phyloP scores from a whole-genome alignment of 2,888 invertebrate genomes.

The Ditula angustiorana region DNA sequence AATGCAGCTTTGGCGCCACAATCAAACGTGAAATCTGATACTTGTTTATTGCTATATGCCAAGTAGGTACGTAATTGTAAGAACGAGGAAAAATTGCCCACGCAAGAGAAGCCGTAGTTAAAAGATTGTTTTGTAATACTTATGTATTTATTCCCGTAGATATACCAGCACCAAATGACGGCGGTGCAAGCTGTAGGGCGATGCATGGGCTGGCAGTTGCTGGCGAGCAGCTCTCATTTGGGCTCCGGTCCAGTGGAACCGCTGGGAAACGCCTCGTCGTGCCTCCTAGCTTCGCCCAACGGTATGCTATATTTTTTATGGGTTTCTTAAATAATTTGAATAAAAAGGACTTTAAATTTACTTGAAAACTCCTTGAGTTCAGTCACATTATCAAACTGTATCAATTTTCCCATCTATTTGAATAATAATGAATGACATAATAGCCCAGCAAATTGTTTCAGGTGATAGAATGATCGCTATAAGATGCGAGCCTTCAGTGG shows the following conservation, averaged over 20 bases:
- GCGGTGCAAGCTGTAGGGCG: slow-evolving; percentile 96
- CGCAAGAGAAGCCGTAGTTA: too few species aligned
- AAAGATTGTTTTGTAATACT: not conserved
- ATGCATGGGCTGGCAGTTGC: slow-evolving; percentile 97
- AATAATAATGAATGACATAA: not conserved
- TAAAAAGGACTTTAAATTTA: too few species aligned
- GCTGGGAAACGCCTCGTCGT: slow-evolving; percentile 96
- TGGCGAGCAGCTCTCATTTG: slow-evolving; percentile 95
- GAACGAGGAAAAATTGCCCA: too few species aligned
- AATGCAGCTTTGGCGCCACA: too few species aligned
- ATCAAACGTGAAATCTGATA: too few species aligned
- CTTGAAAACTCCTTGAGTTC: too few species aligned
- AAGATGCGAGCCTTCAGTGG: slow-evolving; percentile 95
- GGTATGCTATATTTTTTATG: slow-evolving; percentile 84
- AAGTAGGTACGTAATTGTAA: too few species aligned
- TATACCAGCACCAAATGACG: slow-evolving; percentile 97
- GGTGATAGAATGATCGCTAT: slow-evolving; percentile 94
- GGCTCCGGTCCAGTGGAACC: slow-evolving; percentile 96
- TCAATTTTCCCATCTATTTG: too few species aligned
- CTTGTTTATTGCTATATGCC: too few species aligned
- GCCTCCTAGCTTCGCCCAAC: slow-evolving; percentile 95
- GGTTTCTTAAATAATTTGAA: too few species aligned
- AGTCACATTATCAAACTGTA: too few species aligned
- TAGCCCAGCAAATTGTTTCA: slow-evolving; percentile 50
- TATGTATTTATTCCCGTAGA: slow-evolving; percentile 75